These are phyloP conservation scores for Penaeus japonicus DNA, from an alignment of 1,140 invertebrate genomes.

Conservation along the genomic window DNA sequence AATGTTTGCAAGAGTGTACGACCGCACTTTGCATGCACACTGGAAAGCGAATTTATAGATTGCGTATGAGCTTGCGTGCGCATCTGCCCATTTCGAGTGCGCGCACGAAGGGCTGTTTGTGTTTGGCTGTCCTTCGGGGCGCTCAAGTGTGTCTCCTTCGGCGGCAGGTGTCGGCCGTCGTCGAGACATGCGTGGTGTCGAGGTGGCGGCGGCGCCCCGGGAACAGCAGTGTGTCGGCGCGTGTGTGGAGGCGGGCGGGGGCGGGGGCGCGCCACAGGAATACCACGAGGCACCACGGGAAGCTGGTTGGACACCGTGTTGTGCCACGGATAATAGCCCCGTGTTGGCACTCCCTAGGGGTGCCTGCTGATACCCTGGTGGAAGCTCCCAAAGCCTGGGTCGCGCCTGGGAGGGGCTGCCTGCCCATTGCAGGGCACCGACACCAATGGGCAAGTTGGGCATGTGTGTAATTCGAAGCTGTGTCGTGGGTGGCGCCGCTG, in stretches of 20 bases:
- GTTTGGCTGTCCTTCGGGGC: no score
- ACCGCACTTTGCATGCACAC: no score
- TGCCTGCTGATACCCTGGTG: neutral
- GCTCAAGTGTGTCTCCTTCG: no score
- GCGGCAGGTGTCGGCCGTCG: no score
- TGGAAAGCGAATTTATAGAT: no score
- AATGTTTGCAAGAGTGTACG: no score
- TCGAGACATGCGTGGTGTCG: no score
- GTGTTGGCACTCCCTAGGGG: neutral
- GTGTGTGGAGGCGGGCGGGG: neutral
- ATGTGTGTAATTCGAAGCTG: conserved; percentile 17
- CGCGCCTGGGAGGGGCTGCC: neutral
- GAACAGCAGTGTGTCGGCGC: neutral
- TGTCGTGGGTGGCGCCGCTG: conserved; percentile 37
- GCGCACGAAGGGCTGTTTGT: no score
- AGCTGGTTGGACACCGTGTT: neutral
- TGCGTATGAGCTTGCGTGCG: no score
- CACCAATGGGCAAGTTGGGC: neutral
- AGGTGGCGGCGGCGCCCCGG: neutral
- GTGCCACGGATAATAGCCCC: neutral
- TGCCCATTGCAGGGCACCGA: conserved; percentile 6
- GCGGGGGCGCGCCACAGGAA: neutral
- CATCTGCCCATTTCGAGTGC: no score
- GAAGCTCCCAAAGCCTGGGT: neutral
- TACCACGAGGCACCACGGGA: neutral